phyloP scores from a whole-genome alignment of 2,888 invertebrate genomes.

The Strigamia transsilvanica region DNA sequence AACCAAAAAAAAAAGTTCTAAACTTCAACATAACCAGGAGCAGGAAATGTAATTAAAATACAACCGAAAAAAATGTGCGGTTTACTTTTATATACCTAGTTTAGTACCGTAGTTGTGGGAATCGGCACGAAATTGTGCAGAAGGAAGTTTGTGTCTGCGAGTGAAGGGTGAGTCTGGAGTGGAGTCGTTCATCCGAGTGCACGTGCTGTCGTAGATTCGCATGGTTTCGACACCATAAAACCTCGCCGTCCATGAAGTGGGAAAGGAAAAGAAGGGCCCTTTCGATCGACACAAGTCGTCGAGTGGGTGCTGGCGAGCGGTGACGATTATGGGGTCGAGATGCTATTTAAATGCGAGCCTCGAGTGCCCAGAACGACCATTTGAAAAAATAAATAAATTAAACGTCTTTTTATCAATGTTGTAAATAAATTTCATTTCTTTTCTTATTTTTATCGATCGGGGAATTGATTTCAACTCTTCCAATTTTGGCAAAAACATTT shows the following conservation, averaged over 20 bases:
- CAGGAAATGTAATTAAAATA: no score
- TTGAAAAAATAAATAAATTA: background rate
- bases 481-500: no score
- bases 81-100: background rate
- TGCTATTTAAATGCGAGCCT: constrained; percentile 18
- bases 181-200: constrained; percentile 6
- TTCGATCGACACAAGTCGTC: constrained; percentile 14
- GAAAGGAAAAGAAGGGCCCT: background rate
- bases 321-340: constrained; percentile 30
- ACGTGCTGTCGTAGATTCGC: constrained; percentile 16
- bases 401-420: background rate
- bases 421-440: background rate
- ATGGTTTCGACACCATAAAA: constrained; percentile 24
- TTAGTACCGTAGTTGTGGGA: background rate
- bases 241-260: constrained; percentile 5
- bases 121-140: constrained; percentile 17
- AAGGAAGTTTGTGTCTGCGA: constrained; percentile 19
- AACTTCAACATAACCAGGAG: no score
- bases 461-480: no score
- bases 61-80: background rate
- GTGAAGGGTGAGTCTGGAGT: background rate
- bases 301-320: background rate
- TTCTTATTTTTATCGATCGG: background rate
- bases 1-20: no score
- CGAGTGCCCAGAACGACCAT: constrained; percentile 1